These are phyloP conservation scores for Nothocercus nigrocapillus DNA, from an alignment of 2,113 vertebrate genomes.

Conservation along the genomic window DNA sequence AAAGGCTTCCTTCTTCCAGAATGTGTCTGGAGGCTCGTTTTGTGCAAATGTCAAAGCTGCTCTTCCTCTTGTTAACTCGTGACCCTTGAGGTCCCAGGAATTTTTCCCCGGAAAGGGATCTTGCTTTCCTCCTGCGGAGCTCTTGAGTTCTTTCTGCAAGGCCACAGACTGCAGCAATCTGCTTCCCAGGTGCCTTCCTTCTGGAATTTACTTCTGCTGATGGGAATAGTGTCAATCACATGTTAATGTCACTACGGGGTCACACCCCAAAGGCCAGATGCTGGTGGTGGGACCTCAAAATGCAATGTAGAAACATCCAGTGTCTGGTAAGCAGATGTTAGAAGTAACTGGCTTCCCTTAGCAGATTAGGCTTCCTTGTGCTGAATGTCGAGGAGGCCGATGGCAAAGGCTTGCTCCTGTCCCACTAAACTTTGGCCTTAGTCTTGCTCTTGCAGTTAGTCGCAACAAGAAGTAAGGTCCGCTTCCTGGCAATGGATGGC, in stretches of 20 bases:
- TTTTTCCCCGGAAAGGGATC: neutral
- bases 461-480: neutral
- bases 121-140: neutral
- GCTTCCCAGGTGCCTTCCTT: neutral
- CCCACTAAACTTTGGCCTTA: neutral
- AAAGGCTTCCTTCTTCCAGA: neutral
- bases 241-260: no score
- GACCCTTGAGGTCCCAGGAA: neutral
- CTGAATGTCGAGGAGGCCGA: neutral
- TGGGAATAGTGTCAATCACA: neutral
- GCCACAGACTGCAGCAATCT: neutral
- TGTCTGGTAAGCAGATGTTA: neutral
- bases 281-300: neutral
- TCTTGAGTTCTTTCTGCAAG: neutral
- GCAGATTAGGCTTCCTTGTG: neutral
- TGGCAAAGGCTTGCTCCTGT: neutral
- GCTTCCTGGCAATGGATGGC: rapidly evolving
- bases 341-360: neutral
- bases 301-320: rapidly evolving
- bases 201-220: rapidly evolving
- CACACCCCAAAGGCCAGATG: rapidly evolving
- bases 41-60: neutral
- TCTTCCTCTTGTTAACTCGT: neutral
- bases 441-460: neutral
- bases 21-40: neutral